A percentile compares a stretch with the other conserved stretches of the same genome.
These are phyloP conservation scores for Todiramphus chloris DNA, from an alignment of 2,113 vertebrate genomes.

Conservation along the genomic window DNA sequence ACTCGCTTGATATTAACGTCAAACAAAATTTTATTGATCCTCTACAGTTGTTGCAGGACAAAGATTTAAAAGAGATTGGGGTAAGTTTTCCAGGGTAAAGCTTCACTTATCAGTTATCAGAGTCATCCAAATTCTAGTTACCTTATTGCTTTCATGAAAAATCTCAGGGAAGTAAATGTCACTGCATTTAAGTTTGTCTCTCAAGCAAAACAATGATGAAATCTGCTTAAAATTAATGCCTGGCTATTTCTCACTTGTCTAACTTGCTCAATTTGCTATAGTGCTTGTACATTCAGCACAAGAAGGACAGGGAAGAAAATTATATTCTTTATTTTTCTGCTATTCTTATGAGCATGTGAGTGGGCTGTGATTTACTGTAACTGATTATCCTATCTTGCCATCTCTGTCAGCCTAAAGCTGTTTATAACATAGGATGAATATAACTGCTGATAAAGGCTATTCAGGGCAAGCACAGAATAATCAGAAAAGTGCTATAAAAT, in stretches of 20 bases:
- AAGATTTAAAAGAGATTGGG: slow-evolving; percentile 94
- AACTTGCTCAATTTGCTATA: not conserved
- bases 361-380: not conserved
- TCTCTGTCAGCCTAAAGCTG: slow-evolving; percentile 8
- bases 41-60: slow-evolving; percentile 90
- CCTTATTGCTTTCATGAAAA: not conserved
- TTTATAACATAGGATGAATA: not conserved
- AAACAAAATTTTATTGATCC: slow-evolving; percentile 96
- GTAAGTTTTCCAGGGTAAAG: slow-evolving; percentile 69
- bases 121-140: not conserved
- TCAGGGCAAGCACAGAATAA: not conserved
- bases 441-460: not conserved
- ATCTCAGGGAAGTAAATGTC: not conserved
- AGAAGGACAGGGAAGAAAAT: not conserved
- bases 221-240: not conserved
- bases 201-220: not conserved
- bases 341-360: not conserved
- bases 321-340: not conserved
- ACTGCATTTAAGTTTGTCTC: not conserved
- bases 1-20: slow-evolving; percentile 91
- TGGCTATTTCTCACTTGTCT: not conserved
- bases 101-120: not conserved
- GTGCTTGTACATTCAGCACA: not conserved
- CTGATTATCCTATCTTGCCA: not conserved
- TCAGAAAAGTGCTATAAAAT: not conserved